Evolutionary conservation across 2,797 vertebrate species (phyloP).

Genomic region (Lutjanus campechanus): DNA sequence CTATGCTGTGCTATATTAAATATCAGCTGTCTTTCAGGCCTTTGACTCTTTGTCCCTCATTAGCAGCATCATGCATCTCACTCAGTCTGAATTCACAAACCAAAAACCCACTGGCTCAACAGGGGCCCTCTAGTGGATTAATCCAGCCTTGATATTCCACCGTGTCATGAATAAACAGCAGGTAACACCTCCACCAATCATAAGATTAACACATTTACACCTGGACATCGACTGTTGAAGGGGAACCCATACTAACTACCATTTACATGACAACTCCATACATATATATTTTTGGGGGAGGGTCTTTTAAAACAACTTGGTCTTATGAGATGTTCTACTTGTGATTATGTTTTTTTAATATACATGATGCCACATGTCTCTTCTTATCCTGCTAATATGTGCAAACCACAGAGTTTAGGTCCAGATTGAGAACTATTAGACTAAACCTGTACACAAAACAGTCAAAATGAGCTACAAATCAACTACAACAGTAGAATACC

Average conservation of each 20-base stretch:
- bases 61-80: background rate
- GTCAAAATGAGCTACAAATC: too few species aligned
- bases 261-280: too few species aligned
- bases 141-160: background rate
- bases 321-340: too few species aligned
- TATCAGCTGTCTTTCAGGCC: slow-evolving; percentile 67
- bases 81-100: background rate
- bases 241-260: background rate
- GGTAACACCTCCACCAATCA: background rate
- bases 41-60: slow-evolving; percentile 39
- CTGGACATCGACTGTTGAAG: background rate
- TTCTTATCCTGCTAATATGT: too few species aligned
- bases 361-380: too few species aligned
- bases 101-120: background rate
- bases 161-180: background rate
- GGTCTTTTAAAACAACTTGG: too few species aligned
- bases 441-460: too few species aligned
- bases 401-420: too few species aligned
- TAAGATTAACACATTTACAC: background rate
- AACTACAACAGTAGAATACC: too few species aligned
- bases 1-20: slow-evolving; percentile 74
- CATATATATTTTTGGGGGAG: too few species aligned
- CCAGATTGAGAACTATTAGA: too few species aligned
- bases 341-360: too few species aligned
- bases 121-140: slow-evolving; percentile 8